phyloP scores from a whole-genome alignment of 2,888 invertebrate genomes.

The Cerastis rubricosa region DNA sequence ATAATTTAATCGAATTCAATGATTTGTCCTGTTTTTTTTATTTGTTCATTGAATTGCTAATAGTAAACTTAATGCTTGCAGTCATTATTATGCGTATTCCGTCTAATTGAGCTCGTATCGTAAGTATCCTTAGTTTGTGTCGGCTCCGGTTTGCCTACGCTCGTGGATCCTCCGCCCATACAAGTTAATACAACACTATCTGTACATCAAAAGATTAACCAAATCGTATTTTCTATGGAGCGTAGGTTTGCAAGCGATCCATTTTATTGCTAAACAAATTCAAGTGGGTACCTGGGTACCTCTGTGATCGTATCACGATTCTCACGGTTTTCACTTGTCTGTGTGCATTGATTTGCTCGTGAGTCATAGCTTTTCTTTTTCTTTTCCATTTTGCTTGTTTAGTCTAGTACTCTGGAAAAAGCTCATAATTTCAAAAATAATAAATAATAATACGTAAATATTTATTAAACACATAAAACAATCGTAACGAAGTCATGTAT shows the following conservation, averaged over 20 bases:
- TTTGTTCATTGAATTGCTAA: not conserved
- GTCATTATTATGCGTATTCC: conserved; percentile 37
- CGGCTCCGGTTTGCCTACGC: conserved; percentile 78
- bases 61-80: conserved; percentile 11
- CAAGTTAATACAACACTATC: conserved; percentile 53
- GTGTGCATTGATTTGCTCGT: conserved; percentile 60
- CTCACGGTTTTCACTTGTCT: conserved; percentile 58
- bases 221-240: conserved; percentile 68
- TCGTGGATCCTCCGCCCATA: conserved; percentile 72
- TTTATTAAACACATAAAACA: not conserved
- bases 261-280: conserved; percentile 67
- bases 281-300: conserved; percentile 38
- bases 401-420: not conserved
- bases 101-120: conserved; percentile 44
- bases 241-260: conserved; percentile 67
- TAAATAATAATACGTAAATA: not conserved
- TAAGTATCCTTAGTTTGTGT: conserved; percentile 27
- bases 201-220: conserved; percentile 70
- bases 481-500: not conserved
- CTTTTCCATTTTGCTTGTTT: not conserved
- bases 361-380: conserved; percentile 1
- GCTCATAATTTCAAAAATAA: not conserved
- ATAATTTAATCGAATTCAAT: not conserved
- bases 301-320: conserved; percentile 57
- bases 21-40: not conserved